Evolutionary conservation across 2,888 invertebrate genomes (phyloP).

Genomic region (Drosophila quinaria): DNA sequence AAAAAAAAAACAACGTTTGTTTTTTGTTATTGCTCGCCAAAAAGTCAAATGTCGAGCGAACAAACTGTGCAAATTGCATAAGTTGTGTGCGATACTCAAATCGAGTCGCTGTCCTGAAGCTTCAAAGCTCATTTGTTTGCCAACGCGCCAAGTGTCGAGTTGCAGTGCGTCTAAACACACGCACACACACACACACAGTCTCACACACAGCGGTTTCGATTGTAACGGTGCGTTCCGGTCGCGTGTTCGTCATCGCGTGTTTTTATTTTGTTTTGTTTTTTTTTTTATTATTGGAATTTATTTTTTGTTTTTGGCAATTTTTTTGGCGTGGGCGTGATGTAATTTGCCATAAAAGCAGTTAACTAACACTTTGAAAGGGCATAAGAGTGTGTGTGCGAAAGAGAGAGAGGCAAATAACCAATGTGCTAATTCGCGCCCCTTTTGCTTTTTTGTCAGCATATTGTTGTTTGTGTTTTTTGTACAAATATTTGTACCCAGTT

Average conservation of each 20-base stretch:
- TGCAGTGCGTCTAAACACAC: constrained; percentile 47
- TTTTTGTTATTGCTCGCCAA: constrained; percentile 31
- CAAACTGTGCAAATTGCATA: constrained; percentile 74
- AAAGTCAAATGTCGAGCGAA: constrained; percentile 76
- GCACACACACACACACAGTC: background rate
- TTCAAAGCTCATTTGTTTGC: constrained; percentile 69
- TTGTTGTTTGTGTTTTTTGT: constrained; percentile 3
- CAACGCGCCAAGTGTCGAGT: constrained; percentile 63
- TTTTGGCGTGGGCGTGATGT: constrained; percentile 73
- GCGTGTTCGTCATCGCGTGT: constrained; percentile 77
- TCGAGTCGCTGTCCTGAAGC: constrained; percentile 44
- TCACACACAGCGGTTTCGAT: constrained; percentile 36
- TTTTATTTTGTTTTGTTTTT: constrained; percentile 20
- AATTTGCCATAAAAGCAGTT: constrained; percentile 78
- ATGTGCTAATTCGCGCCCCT: constrained; percentile 68
- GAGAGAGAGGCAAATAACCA: constrained; percentile 25
- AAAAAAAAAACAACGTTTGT: background rate
- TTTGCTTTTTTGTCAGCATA: constrained; percentile 1
- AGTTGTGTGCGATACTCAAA: constrained; percentile 55
- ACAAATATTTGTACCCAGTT: constrained; percentile 30
- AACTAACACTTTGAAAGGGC: constrained; percentile 62
- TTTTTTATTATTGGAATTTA: background rate
- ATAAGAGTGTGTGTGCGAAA: background rate
- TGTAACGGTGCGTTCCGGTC: constrained; percentile 70
- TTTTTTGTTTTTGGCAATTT: constrained; percentile 37